phyloP scores from a whole-genome alignment of 2,888 invertebrate species.

The Sympetrum striolatum region DNA sequence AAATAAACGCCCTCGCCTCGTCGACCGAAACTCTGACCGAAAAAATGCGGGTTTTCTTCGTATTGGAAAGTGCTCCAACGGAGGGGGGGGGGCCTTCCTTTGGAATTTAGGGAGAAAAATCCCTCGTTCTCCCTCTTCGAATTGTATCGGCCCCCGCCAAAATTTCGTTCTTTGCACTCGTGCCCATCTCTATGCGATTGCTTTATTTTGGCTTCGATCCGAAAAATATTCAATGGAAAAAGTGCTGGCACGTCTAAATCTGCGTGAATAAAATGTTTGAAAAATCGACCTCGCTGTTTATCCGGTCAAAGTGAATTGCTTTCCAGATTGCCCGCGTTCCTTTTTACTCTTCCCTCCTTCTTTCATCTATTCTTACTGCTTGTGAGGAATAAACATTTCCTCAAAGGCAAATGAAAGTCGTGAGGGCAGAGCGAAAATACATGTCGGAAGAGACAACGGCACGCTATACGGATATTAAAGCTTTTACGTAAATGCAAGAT shows the following conservation, averaged over 20 bases:
- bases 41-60: background rate
- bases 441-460: no score
- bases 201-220: slow-evolving; percentile 22
- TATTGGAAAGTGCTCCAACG: background rate
- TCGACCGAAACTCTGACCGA: background rate
- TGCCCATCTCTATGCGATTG: background rate
- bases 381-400: no score
- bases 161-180: background rate
- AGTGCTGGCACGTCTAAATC: background rate
- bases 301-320: background rate
- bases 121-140: background rate
- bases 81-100: background rate
- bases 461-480: no score
- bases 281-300: background rate
- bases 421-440: no score
- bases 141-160: background rate
- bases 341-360: background rate
- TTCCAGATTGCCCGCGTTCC: background rate
- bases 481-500: no score
- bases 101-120: background rate
- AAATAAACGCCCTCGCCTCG: background rate
- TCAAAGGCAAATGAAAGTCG: no score
- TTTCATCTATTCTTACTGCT: background rate
- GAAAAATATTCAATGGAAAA: background rate
- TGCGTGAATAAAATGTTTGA: background rate